A percentile compares a stretch with the other conserved stretches of the same genome.
Conservation (phyloP, 2,113 vertebrate species). For the Pelusios castaneus region DNA sequence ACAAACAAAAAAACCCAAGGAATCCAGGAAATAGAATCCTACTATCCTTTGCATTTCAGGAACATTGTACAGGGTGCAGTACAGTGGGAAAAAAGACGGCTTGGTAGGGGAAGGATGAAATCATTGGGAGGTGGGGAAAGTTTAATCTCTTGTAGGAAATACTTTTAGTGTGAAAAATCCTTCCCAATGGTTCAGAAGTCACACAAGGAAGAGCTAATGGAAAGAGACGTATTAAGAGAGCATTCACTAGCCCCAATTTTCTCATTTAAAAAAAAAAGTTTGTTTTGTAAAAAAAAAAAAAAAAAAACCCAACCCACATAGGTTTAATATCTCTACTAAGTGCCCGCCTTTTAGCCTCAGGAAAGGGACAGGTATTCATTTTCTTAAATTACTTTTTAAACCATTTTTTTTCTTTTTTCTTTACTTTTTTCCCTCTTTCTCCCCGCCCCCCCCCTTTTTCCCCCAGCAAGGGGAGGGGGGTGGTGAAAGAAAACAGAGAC, state of each 20-base stretch:
- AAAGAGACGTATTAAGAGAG: constrained; percentile 50
- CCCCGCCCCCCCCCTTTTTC: constrained; percentile 7
- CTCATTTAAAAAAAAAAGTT: constrained; percentile 59
- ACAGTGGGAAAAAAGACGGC: neutral
- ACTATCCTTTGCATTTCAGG: neutral
- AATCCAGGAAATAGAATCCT: neutral
- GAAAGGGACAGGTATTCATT: constrained; percentile 82
- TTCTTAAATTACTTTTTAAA: constrained; percentile 85
- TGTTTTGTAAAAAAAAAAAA: constrained; percentile 38
- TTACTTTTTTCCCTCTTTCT: neutral
- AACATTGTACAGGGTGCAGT: neutral
- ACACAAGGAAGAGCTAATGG: constrained; percentile 40
- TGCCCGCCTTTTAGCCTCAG: constrained; percentile 71
- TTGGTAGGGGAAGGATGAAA: neutral
- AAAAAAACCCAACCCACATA: constrained; percentile 22
- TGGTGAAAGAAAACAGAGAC: constrained; percentile 85
- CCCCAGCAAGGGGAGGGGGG: constrained; percentile 61
- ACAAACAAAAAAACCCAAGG: neutral
- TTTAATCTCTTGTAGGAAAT: constrained; percentile 54
- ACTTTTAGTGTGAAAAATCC: constrained; percentile 23
- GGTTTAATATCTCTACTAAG: constrained; percentile 66
- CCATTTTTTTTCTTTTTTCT: constrained; percentile 66
- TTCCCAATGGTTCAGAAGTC: constrained; percentile 4
- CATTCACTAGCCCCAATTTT: constrained; percentile 52
- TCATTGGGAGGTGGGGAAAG: neutral